phyloP scores from a whole-genome alignment of 1,140 invertebrate species.

The Drosophila chauvacae region DNA sequence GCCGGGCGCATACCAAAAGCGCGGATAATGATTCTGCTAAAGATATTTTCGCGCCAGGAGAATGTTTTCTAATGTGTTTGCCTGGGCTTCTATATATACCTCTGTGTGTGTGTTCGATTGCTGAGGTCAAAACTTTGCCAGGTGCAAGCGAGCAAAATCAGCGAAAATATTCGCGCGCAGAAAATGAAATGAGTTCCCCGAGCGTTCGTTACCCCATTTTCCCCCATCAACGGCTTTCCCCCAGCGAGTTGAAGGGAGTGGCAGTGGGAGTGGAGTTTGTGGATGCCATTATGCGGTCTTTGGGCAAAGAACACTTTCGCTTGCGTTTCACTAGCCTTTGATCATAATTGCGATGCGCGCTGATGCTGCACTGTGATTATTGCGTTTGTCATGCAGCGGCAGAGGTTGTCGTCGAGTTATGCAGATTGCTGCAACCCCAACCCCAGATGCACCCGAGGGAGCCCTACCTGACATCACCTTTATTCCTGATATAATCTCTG shows the following conservation, averaged over 20 bases:
- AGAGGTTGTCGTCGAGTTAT: background rate
- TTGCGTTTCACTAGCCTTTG: conserved; percentile 30
- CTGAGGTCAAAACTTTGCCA: conserved; percentile 57
- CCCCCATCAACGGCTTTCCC: background rate
- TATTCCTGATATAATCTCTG: background rate
- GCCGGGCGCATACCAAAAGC: conserved; percentile 50
- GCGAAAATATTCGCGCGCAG: conserved; percentile 58
- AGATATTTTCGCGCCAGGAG: conserved; percentile 53
- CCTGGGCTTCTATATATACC: background rate
- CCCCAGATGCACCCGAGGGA: background rate
- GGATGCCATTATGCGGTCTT: conserved; percentile 55
- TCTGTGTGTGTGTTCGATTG: conserved; percentile 14
- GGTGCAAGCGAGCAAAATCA: conserved; percentile 64
- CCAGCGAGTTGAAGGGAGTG: conserved; percentile 30
- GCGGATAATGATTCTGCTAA: conserved; percentile 64
- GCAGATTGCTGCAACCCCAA: conserved; percentile 14
- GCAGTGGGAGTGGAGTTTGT: background rate
- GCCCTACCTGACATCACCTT: conserved; percentile 5
- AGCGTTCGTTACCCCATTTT: conserved; percentile 7
- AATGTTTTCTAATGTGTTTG: conserved; percentile 47
- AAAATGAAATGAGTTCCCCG: conserved; percentile 54
- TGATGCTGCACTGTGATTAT: conserved; percentile 41
- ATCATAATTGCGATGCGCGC: conserved; percentile 45
- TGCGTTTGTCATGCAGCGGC: conserved; percentile 23
- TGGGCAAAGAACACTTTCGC: conserved; percentile 46